Evolutionary conservation across 2,797 vertebrate species (phyloP).

Genomic region (Cuculus canorus): DNA sequence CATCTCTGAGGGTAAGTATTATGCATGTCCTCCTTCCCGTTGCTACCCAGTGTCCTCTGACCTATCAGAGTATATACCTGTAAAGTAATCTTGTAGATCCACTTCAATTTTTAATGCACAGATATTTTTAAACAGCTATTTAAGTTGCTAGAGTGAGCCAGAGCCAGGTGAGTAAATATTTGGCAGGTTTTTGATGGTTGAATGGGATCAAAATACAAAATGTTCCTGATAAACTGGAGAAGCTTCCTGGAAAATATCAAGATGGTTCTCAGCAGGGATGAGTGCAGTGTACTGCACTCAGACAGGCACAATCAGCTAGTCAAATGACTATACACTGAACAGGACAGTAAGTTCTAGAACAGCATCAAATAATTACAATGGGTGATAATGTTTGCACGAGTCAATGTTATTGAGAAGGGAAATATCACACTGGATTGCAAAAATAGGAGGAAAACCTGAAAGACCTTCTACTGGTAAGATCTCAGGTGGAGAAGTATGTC

Average conservation of each 20-base stretch:
- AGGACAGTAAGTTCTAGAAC: not conserved
- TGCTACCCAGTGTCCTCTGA: rapidly evolving
- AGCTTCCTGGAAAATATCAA: not conserved
- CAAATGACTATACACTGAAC: not conserved
- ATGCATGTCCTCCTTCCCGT: not conserved
- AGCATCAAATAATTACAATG: not conserved
- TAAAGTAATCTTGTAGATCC: not conserved
- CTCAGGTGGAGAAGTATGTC: not conserved
- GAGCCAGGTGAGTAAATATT: not conserved
- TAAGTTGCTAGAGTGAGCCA: not conserved
- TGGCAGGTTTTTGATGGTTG: not conserved
- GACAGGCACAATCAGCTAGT: not conserved
- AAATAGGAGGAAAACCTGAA: not conserved
- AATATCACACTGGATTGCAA: not conserved
- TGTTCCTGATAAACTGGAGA: not conserved
- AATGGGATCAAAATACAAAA: not conserved
- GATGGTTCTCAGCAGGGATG: not conserved
- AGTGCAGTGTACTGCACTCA: not conserved
- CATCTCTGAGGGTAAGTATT: not conserved
- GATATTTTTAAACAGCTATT: not conserved
- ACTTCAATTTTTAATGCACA: not conserved
- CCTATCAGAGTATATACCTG: too few relatives aligned
- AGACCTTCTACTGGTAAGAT: not conserved
- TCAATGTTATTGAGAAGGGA: not conserved
- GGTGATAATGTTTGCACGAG: not conserved